These are phyloP conservation scores for Ariopsis seemanni DNA, from an alignment of 2,113 vertebrate species.

Conservation along the genomic window DNA sequence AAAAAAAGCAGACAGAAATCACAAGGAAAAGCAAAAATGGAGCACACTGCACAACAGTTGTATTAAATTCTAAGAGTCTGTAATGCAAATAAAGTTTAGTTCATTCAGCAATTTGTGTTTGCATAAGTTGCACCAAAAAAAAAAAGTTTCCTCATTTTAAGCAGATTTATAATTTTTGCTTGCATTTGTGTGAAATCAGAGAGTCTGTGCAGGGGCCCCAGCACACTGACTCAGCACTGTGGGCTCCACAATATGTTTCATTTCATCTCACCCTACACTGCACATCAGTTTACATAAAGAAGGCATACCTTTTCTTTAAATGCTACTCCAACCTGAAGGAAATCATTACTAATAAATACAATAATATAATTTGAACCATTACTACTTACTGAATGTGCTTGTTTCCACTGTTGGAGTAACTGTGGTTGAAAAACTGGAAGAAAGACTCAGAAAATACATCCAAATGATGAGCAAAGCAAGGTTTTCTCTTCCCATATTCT, in stretches of 20 bases:
- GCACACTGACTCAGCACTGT: neutral
- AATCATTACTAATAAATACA: neutral
- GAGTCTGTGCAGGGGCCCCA: neutral
- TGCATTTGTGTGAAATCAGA: neutral
- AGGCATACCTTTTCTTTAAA: no score
- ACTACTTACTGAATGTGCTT: conserved; percentile 67
- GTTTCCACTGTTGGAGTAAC: conserved; percentile 24
- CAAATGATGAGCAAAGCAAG: conserved; percentile 64
- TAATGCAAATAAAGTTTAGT: neutral
- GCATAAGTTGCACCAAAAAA: neutral
- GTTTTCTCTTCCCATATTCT: conserved; percentile 71
- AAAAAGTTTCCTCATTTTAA: neutral
- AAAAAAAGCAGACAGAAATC: neutral
- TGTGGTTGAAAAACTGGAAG: conserved; percentile 61
- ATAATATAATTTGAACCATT: neutral
- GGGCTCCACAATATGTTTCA: neutral
- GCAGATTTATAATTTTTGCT: neutral
- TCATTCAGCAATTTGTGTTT: neutral
- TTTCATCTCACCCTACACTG: neutral
- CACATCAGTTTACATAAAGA: neutral
- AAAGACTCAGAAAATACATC: conserved; percentile 68
- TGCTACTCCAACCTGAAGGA: neutral
- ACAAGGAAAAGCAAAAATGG: neutral
- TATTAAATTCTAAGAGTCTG: neutral
- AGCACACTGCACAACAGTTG: neutral